Evolutionary conservation across 2,888 invertebrate species (phyloP).

Genomic region (Cephus runcator): DNA sequence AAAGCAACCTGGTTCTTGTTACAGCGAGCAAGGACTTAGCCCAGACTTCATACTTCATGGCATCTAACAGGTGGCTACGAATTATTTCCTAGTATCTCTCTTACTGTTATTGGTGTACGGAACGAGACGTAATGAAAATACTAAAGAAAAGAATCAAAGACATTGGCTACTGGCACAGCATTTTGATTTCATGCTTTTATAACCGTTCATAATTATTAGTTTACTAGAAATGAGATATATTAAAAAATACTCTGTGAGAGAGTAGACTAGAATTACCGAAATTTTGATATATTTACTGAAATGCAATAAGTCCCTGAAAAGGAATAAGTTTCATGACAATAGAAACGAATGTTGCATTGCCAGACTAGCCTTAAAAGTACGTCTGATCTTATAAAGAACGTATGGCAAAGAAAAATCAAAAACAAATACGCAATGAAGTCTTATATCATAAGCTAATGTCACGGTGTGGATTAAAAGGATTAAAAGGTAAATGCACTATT

Average conservation of each 20-base stretch:
- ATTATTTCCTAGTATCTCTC: slow-evolving; percentile 44
- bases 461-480: slow-evolving; percentile 37
- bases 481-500: slow-evolving; percentile 45
- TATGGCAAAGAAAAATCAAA: slow-evolving; percentile 37
- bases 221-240: slow-evolving; percentile 10
- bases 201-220: slow-evolving; percentile 8
- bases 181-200: slow-evolving; percentile 28
- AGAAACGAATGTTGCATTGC: slow-evolving; percentile 46
- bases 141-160: slow-evolving; percentile 29
- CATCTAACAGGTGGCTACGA: slow-evolving; percentile 86
- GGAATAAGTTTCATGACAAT: too few relatives aligned
- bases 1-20: slow-evolving; percentile 27
- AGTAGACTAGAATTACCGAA: too few relatives aligned
- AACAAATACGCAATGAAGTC: slow-evolving; percentile 30
- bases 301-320: too few relatives aligned
- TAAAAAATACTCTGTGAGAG: background rate
- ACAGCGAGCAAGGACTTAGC: slow-evolving; percentile 95
- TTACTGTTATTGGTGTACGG: slow-evolving; percentile 41
- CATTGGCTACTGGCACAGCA: slow-evolving; percentile 42
- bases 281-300: too few relatives aligned
- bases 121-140: too few relatives aligned
- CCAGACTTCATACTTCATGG: slow-evolving; percentile 98
- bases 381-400: slow-evolving; percentile 46
- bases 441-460: slow-evolving; percentile 46
- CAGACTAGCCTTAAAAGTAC: slow-evolving; percentile 35